Conservation (phyloP, 2,797 vertebrate species). For the Eulemur coronatus region DNA sequence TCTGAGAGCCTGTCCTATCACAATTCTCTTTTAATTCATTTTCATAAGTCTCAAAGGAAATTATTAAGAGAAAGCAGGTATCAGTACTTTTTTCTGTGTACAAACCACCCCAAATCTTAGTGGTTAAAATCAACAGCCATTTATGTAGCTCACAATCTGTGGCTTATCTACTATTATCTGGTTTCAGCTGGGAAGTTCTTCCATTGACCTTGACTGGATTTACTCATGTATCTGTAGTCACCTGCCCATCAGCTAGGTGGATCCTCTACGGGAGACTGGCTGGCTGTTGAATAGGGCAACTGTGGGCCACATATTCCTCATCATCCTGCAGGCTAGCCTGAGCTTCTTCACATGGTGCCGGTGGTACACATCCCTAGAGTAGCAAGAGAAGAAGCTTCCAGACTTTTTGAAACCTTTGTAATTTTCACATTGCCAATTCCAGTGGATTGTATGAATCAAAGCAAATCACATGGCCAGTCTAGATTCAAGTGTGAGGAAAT, state of each 20-base stretch:
- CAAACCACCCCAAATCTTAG: not conserved
- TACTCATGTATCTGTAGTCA: not conserved
- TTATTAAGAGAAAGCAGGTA: not conserved
- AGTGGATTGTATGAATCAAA: not conserved
- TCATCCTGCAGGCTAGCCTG: not conserved
- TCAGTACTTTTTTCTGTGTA: not conserved
- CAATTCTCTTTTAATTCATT: conserved; percentile 19
- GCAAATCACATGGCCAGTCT: not conserved
- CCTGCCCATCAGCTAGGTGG: not conserved
- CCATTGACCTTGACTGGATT: not conserved
- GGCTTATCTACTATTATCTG: not conserved
- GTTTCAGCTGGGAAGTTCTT: not conserved
- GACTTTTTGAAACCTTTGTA: not conserved
- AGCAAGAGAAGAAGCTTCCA: not conserved
- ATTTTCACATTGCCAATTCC: not conserved
- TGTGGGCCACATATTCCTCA: not conserved
- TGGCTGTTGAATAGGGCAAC: not conserved
- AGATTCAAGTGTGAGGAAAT: not conserved
- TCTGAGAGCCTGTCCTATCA: not conserved
- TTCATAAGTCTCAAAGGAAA: not conserved
- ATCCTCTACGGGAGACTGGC: not conserved
- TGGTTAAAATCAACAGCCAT: not conserved
- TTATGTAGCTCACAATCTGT: not conserved
- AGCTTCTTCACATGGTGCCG: not conserved
- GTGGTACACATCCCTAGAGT: not conserved